phyloP scores from a whole-genome alignment of 2,113 vertebrate genomes.

The Alouatta palliata region DNA sequence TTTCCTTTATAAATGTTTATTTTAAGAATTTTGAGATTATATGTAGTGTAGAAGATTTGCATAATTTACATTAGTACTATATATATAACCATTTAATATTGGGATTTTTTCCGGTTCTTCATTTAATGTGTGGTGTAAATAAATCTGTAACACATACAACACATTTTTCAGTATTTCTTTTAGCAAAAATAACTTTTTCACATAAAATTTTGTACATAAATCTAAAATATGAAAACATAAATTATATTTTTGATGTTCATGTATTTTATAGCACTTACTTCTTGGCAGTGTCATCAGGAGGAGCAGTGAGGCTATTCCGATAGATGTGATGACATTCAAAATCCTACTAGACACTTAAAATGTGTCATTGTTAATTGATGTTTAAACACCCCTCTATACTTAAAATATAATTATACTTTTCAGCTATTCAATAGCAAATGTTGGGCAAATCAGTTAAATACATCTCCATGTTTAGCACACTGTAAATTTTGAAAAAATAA shows the following conservation, averaged over 20 bases:
- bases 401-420: background rate
- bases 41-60: background rate
- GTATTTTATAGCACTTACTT: background rate
- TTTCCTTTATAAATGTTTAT: background rate
- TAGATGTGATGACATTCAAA: background rate
- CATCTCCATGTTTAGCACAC: background rate
- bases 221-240: background rate
- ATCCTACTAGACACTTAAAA: background rate
- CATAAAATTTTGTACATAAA: background rate
- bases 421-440: background rate
- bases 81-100: background rate
- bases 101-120: background rate
- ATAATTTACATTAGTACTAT: background rate
- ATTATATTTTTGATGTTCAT: background rate
- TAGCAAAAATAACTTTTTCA: background rate
- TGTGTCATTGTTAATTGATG: background rate
- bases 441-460: background rate
- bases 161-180: background rate
- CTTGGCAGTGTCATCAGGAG: background rate
- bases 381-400: background rate
- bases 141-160: background rate
- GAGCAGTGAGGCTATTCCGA: background rate
- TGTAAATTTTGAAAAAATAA: background rate
- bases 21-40: background rate
- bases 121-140: background rate